Conservation (phyloP, 2,888 invertebrate species). For the Eubasilissa splendida region DNA sequence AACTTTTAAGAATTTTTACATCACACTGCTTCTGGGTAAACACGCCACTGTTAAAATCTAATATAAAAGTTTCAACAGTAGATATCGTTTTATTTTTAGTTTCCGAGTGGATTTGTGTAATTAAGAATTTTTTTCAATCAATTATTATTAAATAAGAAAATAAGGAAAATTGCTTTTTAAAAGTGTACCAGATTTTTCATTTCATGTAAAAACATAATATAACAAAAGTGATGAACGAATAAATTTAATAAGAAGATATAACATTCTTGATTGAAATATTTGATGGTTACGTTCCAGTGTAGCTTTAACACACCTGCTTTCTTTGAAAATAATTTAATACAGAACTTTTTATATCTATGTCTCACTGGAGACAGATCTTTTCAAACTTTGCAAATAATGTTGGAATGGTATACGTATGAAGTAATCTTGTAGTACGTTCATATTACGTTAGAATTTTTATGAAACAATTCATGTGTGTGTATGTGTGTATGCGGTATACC, state of each 20-base stretch:
- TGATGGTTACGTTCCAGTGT: conserved; percentile 28
- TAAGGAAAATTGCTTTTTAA: too few species aligned
- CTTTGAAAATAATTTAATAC: conserved; percentile 35
- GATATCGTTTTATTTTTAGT: too few species aligned
- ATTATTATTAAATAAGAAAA: too few species aligned
- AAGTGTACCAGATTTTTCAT: too few species aligned
- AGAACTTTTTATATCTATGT: conserved; percentile 39
- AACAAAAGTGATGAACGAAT: too few species aligned
- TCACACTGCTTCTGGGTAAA: too few species aligned
- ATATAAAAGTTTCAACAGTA: too few species aligned
- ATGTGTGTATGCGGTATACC: conserved; percentile 23
- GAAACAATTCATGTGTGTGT: conserved; percentile 31
- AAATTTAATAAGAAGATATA: conserved; percentile 30
- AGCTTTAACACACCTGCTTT: conserved; percentile 37
- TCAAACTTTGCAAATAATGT: conserved; percentile 27
- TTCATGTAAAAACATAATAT: too few species aligned
- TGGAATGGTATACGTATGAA: conserved; percentile 14
- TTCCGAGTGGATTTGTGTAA: too few species aligned
- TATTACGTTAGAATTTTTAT: conserved; percentile 36
- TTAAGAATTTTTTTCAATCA: too few species aligned
- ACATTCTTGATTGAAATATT: conserved; percentile 18
- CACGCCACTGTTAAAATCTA: too few species aligned
- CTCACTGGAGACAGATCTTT: conserved; percentile 27
- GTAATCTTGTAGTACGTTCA: neutral
- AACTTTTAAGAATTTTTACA: too few species aligned